Percentiles rank a stretch among this genome's conserved stretches.
These are phyloP conservation scores for Lota lota DNA, from an alignment of 2,113 vertebrate species.

Conservation along the genomic window DNA sequence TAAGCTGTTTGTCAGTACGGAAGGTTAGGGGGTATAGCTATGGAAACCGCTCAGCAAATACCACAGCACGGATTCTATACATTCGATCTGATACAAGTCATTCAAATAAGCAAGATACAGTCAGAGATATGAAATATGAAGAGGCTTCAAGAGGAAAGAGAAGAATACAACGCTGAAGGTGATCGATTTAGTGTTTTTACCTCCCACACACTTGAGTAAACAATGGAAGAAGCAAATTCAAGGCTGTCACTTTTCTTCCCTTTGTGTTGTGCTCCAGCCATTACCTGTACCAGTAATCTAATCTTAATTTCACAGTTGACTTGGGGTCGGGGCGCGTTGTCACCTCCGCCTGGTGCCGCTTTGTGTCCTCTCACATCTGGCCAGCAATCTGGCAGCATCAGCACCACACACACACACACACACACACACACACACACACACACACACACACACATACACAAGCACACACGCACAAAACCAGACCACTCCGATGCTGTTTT, in stretches of 20 bases:
- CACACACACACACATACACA: no score
- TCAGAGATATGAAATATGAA: conserved; percentile 44
- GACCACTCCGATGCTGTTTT: no score
- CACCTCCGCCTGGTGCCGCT: conserved; percentile 51
- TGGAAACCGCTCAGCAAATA: conserved; percentile 56
- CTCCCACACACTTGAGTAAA: conserved; percentile 29
- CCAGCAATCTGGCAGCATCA: conserved; percentile 65
- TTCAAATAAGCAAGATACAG: conserved; percentile 44
- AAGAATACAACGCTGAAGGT: conserved; percentile 45
- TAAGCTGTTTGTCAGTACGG: conserved; percentile 23
- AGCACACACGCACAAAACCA: conserved; percentile 13
- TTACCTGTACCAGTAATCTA: conserved; percentile 50
- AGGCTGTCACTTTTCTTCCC: conserved; percentile 40
- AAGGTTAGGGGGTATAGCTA: conserved; percentile 54
- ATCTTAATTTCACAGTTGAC: conserved; percentile 73
- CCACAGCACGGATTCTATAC: conserved; percentile 45
- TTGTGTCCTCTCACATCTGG: conserved; percentile 66
- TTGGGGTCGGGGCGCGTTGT: conserved; percentile 52
- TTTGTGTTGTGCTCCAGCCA: conserved; percentile 30
- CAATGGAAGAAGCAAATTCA: conserved; percentile 46
- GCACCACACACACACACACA: conserved; percentile 21
- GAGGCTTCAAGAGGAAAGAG: conserved; percentile 29
- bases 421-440: no score
- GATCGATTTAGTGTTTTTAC: conserved; percentile 63
- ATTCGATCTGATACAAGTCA: conserved; percentile 43